phyloP scores from a whole-genome alignment of 1,140 invertebrate species.

The Trichonephila clavipes region DNA sequence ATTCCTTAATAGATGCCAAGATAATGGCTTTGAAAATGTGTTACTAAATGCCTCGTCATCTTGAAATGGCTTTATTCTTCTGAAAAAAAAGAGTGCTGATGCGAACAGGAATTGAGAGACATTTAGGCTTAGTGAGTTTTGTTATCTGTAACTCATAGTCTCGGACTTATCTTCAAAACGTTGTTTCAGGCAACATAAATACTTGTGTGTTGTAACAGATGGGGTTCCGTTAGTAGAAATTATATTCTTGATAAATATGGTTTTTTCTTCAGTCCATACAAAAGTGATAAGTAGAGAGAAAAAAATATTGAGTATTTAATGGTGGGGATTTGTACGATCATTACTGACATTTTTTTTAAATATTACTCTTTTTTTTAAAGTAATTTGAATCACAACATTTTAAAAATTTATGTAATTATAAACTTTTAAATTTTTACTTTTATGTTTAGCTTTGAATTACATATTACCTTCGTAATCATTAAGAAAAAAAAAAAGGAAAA shows the following conservation, averaged over 20 bases:
- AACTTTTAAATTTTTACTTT: too few species aligned
- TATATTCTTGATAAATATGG: neutral
- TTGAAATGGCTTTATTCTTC: neutral
- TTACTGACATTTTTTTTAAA: too few species aligned
- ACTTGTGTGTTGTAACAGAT: neutral
- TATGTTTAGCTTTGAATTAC: too few species aligned
- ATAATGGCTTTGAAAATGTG: slow-evolving; percentile 45
- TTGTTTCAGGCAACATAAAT: neutral
- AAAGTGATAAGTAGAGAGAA: too few species aligned
- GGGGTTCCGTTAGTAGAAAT: neutral
- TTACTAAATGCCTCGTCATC: neutral
- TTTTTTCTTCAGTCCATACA: too few species aligned
- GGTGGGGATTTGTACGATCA: too few species aligned
- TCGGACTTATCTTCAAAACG: neutral
- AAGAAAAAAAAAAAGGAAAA: too few species aligned
- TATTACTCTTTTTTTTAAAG: too few species aligned
- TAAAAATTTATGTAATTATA: too few species aligned
- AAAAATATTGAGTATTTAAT: too few species aligned
- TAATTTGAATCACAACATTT: too few species aligned
- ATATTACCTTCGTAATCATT: too few species aligned
- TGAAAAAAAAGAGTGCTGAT: neutral
- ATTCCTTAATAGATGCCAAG: slow-evolving; percentile 40
- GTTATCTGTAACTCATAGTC: neutral
- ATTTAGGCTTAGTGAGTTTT: neutral
- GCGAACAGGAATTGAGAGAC: neutral